Percentiles rank a stretch among this genome's conserved stretches.
phyloP scores from a whole-genome alignment of 2,113 vertebrate genomes.

The Pedetes capensis region DNA sequence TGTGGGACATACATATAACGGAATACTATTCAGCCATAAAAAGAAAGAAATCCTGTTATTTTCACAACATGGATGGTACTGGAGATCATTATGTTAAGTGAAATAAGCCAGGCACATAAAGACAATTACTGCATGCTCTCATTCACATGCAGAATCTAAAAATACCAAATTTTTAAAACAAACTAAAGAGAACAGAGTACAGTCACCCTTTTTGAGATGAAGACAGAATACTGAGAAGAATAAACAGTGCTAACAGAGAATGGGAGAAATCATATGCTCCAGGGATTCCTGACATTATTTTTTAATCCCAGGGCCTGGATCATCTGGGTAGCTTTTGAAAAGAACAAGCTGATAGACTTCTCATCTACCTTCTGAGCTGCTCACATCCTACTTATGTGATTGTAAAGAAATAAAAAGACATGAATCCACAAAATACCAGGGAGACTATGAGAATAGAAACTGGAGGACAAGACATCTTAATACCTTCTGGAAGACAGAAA shows the following conservation, averaged over 20 bases:
- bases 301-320: not conserved
- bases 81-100: not conserved
- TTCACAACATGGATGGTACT: not conserved
- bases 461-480: not conserved
- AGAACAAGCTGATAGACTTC: not conserved
- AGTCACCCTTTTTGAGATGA: not conserved
- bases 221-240: not conserved
- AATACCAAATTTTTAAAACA: not conserved
- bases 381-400: not conserved
- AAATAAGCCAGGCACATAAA: not conserved
- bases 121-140: not conserved
- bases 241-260: not conserved
- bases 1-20: not conserved
- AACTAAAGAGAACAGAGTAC: not conserved
- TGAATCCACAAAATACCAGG: not conserved
- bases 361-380: not conserved
- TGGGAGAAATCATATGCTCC: too few species aligned
- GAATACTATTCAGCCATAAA: not conserved
- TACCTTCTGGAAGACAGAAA: not conserved
- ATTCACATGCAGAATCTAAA: not conserved
- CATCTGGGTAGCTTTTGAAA: not conserved
- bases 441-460: not conserved
- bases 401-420: not conserved
- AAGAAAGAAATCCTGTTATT: not conserved
- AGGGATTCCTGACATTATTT: not conserved